Conservation (phyloP, 64 coral and sea anemone genomes). For the Acropora tenuis region DNA sequence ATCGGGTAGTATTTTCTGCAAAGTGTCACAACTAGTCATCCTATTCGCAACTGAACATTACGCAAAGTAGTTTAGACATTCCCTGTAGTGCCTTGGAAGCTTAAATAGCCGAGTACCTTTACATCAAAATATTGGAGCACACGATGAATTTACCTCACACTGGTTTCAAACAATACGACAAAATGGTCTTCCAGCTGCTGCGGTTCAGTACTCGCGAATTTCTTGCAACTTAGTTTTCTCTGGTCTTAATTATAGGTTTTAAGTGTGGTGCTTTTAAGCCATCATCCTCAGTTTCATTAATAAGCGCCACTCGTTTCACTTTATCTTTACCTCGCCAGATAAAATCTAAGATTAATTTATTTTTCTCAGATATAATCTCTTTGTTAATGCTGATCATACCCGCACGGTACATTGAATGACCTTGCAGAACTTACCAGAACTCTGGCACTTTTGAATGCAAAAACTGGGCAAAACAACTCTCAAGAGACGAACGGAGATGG, state of each 20-base stretch:
- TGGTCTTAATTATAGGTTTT: slow-evolving; percentile 5
- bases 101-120: slow-evolving; percentile 8
- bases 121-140: not conserved
- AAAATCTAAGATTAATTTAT: slow-evolving; percentile 31
- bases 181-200: slow-evolving; percentile 11
- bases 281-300: slow-evolving; percentile 9
- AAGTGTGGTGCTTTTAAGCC: slow-evolving; percentile 45
- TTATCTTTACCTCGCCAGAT: slow-evolving; percentile 55
- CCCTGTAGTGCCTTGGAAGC: slow-evolving; percentile 11
- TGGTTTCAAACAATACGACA: slow-evolving; percentile 5
- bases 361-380: slow-evolving; percentile 16
- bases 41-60: not conserved
- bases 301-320: slow-evolving; percentile 29
- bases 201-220: not conserved
- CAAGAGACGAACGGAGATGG: too few species aligned
- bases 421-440: too few species aligned
- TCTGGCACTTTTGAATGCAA: too few species aligned
- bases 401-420: not conserved
- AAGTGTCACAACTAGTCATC: not conserved
- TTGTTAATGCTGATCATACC: not conserved
- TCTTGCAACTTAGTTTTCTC: slow-evolving; percentile 26
- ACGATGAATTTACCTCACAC: slow-evolving; percentile 20
- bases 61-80: not conserved
- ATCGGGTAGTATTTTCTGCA: not conserved
- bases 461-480: too few species aligned